phyloP scores from a whole-genome alignment of 92 coral and sea anemone species.

The Bergia puertoricense region DNA sequence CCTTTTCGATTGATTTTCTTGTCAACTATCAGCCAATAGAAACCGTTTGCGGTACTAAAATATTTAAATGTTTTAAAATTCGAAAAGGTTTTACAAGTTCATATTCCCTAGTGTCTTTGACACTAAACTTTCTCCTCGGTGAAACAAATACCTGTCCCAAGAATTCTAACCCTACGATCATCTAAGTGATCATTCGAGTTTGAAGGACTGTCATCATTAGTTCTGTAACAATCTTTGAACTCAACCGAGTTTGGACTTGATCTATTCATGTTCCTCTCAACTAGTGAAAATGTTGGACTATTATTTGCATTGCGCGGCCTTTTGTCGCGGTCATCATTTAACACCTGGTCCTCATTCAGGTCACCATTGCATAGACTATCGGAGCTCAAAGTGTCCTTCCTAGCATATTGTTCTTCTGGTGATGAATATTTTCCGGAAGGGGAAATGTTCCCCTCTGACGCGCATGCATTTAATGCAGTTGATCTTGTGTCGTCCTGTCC shows the following conservation, averaged over 20 bases:
- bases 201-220: neutral
- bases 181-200: slow-evolving; percentile 6
- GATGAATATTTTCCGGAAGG: neutral
- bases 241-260: slow-evolving; percentile 14
- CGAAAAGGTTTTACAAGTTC: neutral
- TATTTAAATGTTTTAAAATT: neutral
- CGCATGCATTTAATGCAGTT: neutral
- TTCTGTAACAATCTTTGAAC: neutral
- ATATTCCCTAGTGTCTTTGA: neutral
- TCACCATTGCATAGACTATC: slow-evolving; percentile 36
- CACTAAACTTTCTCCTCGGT: slow-evolving; percentile 24
- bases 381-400: neutral
- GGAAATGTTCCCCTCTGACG: slow-evolving; percentile 19
- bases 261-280: neutral
- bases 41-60: neutral
- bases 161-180: slow-evolving; percentile 1
- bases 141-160: slow-evolving; percentile 29
- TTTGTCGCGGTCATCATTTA: neutral
- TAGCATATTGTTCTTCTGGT: neutral
- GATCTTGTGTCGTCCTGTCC: neutral
- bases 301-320: neutral
- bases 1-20: neutral
- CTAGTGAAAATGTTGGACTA: neutral
- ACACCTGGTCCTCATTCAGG: neutral
- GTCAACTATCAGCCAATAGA: neutral